These are phyloP conservation scores for Horisme vitalbata DNA, from an alignment of 2,888 invertebrate species.

Conservation along the genomic window DNA sequence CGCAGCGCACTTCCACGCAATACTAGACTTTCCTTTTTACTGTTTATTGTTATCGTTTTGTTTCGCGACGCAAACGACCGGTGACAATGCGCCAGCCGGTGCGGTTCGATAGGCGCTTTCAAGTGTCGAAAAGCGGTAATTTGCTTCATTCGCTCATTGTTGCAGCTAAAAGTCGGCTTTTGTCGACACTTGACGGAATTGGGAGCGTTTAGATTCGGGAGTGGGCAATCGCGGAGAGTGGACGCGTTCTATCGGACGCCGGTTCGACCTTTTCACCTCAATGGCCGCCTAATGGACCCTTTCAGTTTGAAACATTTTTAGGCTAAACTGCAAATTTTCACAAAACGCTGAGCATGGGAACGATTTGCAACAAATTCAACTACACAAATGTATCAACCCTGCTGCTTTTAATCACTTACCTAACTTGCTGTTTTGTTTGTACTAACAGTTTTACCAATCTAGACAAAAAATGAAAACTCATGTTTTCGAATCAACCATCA, in stretches of 20 bases:
- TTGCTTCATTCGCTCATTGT: constrained; percentile 79
- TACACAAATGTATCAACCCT: no score
- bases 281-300: constrained; percentile 27
- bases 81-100: constrained; percentile 68
- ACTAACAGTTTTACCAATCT: no score
- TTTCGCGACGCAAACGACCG: constrained; percentile 77
- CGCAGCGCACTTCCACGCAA: constrained; percentile 65
- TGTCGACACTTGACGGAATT: constrained; percentile 78
- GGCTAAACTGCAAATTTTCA: constrained; percentile 21
- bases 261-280: neutral
- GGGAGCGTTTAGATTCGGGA: constrained; percentile 78
- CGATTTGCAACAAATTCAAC: constrained; percentile 1
- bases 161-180: constrained; percentile 78
- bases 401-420: no score
- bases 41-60: constrained; percentile 81
- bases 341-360: constrained; percentile 8
- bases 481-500: no score
- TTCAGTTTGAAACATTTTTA: constrained; percentile 37
- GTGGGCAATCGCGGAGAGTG: constrained; percentile 74
- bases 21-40: constrained; percentile 79
- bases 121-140: constrained; percentile 79
- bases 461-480: no score
- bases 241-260: constrained; percentile 55
- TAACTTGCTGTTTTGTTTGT: no score
- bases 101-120: constrained; percentile 75